Conservation (phyloP, 2,888 invertebrate genomes). For the Elmis aenea region DNA sequence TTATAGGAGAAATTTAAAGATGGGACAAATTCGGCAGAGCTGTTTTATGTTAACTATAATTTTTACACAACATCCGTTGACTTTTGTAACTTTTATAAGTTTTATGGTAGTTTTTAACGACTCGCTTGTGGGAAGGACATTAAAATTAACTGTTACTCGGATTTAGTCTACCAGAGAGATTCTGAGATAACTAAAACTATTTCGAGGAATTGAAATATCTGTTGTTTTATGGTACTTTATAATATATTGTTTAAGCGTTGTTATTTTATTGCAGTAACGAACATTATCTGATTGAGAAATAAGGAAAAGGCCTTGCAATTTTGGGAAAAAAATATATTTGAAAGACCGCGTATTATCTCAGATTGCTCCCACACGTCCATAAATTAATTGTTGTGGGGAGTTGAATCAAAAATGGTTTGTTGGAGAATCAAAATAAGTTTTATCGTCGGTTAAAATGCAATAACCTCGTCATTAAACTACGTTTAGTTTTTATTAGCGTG, state of each 20-base stretch:
- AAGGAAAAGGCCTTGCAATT: no score
- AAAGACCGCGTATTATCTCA: no score
- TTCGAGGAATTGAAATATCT: constrained; percentile 19
- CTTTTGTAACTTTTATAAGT: constrained; percentile 8
- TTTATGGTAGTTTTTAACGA: constrained; percentile 15
- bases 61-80: constrained; percentile 8
- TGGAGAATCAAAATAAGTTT: no score
- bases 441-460: no score
- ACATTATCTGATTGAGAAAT: no score
- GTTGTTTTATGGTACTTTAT: constrained; percentile 15
- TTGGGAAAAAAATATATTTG: no score
- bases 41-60: constrained; percentile 9
- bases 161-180: constrained; percentile 18
- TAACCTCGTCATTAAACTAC: no score
- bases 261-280: no score
- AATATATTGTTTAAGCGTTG: constrained; percentile 6
- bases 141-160: constrained; percentile 15
- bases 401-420: no score
- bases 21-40: constrained; percentile 13
- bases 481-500: no score
- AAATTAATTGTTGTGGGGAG: no score
- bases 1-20: constrained; percentile 9
- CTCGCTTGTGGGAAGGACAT: constrained; percentile 15
- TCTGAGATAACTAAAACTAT: constrained; percentile 16
- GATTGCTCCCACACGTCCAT: no score